These are phyloP conservation scores for Protonibea diacanthus DNA, from an alignment of 2,797 vertebrate genomes.

Conservation along the genomic window DNA sequence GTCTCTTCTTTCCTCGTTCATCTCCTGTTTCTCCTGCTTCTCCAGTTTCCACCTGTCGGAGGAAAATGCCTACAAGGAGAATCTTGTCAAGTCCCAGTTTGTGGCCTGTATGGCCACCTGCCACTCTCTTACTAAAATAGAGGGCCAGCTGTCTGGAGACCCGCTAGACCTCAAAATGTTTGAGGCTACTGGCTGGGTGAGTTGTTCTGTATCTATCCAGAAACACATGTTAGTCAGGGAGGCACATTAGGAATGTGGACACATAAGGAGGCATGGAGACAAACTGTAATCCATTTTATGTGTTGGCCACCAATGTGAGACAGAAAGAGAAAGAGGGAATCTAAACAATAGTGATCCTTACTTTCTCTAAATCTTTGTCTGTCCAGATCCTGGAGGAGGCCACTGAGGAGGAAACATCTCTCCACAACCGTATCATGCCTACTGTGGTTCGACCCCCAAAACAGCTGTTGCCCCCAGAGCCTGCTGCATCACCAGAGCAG, in stretches of 20 bases:
- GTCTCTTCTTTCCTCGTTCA: not conserved
- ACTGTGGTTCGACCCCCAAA: constrained; percentile 96
- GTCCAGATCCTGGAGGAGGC: constrained; percentile 95
- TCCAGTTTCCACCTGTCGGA: constrained; percentile 92
- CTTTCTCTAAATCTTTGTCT: not conserved
- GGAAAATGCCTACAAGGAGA: constrained; percentile 90
- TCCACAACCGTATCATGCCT: constrained; percentile 97
- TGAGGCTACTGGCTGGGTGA: constrained; percentile 98
- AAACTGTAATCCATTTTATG: not conserved
- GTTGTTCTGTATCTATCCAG: constrained; percentile 49
- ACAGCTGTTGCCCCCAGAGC: constrained; percentile 89
- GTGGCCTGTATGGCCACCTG: constrained; percentile 98
- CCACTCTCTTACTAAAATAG: constrained; percentile 98
- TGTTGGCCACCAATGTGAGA: not conserved
- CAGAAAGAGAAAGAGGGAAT: not conserved
- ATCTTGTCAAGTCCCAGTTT: constrained; percentile 94
- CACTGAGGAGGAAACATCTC: constrained; percentile 97
- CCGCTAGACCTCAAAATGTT: constrained; percentile 99
- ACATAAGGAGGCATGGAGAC: not conserved
- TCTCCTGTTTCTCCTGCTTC: not conserved
- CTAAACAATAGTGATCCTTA: not conserved
- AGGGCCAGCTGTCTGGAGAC: constrained; percentile 96
- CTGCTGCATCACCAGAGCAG: constrained; percentile 82
- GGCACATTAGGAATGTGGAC: not conserved
- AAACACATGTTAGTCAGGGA: constrained; percentile 1